Conservation (phyloP, 2,888 invertebrate genomes). For the Lithophane socia region DNA sequence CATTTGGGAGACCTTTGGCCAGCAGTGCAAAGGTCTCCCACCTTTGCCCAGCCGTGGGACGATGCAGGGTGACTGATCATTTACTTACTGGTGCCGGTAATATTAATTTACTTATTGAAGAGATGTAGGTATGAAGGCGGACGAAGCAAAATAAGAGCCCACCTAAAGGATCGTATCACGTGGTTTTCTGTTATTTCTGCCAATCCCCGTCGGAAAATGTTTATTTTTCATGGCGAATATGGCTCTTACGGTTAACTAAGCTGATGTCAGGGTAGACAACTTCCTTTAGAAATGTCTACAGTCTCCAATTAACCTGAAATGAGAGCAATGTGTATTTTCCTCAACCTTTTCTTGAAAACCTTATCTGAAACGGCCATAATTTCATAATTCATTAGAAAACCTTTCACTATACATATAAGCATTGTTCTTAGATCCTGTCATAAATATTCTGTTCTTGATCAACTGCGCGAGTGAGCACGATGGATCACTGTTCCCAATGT, state of each 20-base stretch:
- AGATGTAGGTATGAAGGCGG: not conserved
- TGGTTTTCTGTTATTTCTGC: not conserved
- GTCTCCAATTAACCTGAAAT: not conserved
- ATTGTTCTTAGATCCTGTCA: slow-evolving; percentile 12
- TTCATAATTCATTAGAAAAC: slow-evolving; percentile 19
- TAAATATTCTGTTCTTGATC: slow-evolving; percentile 23
- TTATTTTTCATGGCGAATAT: not conserved
- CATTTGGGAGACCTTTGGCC: not conserved
- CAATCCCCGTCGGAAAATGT: not conserved
- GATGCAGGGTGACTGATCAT: not conserved
- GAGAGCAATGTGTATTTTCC: slow-evolving; percentile 32
- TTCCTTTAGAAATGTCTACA: not conserved
- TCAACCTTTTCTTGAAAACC: slow-evolving; percentile 5
- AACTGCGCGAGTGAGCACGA: too few species aligned
- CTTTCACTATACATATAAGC: not conserved
- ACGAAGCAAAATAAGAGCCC: not conserved
- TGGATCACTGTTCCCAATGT: slow-evolving; percentile 21
- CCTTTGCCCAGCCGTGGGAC: too few species aligned
- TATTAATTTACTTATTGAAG: not conserved
- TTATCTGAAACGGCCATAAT: not conserved
- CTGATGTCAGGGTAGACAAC: not conserved
- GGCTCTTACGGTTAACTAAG: not conserved
- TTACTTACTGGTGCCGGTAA: too few species aligned
- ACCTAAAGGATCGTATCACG: not conserved
- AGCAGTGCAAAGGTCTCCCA: too few species aligned